Evolutionary conservation across 1,140 invertebrate genomes (phyloP), one percentile per base, ranked within the genome.

Genomic region (Scaptomyza montana): DNA sequence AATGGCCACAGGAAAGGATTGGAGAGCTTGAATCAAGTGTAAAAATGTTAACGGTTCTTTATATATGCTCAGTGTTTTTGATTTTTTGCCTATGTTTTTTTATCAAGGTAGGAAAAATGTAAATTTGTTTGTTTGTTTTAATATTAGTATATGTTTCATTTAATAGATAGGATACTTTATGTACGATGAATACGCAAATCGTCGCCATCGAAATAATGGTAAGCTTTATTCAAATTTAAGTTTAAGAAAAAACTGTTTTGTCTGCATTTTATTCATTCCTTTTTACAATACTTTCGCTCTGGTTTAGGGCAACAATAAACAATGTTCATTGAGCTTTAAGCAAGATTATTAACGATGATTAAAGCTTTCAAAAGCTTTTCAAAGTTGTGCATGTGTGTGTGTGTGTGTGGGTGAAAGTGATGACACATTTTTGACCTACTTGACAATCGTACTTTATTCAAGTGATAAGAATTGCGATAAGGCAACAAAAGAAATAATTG

Each of bases 11-110:
- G 57, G 10, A 36, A 56, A 69, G 45, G 49, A 74, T 39, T 39
- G 57, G 3, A 33, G 28, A 45, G 21, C 55, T 45, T 4, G 16
- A 19, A 0, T 53, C 36, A 13, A 45, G 50, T 28, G 30, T 30
- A 30, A 30, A 43, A 43, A 86, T 86, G 80, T 2, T 28, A 5
- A 8, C 47, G 4, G 46, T 41, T 4, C n/a, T 80, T 7, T 74
- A 57, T 9, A 51, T 74, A 7, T 25, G 53, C 10, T 43, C 77
- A 21, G 3, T 45, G 1, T 46, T 80, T 7, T 9, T 77, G 6
- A 6, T 47, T 3, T 39, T 6, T 6, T 53, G 0, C 7, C 7
- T 5, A 9, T 9, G 33, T 2, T 6, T 53, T 2, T 60, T 86
- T 7, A 25, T 86, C 10, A 86, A 74, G 70, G 80, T 85, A 54